Evolutionary conservation across 2,113 vertebrate genomes (phyloP).

Genomic region (Ciconia boyciana): DNA sequence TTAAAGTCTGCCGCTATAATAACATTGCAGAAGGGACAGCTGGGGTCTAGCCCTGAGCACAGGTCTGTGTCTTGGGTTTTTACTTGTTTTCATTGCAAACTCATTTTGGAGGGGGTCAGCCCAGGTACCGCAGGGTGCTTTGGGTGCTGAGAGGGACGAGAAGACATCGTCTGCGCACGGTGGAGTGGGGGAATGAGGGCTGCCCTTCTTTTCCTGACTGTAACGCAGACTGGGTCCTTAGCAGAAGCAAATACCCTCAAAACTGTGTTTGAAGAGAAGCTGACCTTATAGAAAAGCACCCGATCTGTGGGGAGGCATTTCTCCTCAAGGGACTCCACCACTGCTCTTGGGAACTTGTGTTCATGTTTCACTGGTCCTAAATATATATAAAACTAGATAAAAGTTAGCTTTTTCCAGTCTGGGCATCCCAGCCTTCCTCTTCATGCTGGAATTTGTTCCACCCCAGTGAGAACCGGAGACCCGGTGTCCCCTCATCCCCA

Average conservation of each 20-base stretch:
- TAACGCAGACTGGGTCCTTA: background rate
- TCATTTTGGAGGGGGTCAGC: background rate
- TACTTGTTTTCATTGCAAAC: background rate
- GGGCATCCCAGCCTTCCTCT: background rate
- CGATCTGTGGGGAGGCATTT: background rate
- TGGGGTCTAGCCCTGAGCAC: background rate
- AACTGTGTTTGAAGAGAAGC: background rate
- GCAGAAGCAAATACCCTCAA: background rate
- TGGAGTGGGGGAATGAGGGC: background rate
- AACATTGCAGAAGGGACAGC: background rate
- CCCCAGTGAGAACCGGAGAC: accelerated
- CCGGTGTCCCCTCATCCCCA: background rate
- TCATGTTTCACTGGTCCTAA: background rate
- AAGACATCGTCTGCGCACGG: background rate
- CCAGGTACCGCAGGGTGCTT: background rate
- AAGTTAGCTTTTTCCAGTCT: background rate
- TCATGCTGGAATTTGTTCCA: background rate
- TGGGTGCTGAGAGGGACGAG: background rate
- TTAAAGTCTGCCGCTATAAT: constrained; percentile 23
- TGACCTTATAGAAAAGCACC: background rate
- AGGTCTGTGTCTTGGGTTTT: background rate
- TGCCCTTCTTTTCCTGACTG: background rate
- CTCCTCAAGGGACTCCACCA: background rate
- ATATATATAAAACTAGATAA: background rate
- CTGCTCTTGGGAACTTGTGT: background rate